Evolutionary conservation across 1,140 invertebrate species (phyloP).

Genomic region (Lasaia peninsularis): DNA sequence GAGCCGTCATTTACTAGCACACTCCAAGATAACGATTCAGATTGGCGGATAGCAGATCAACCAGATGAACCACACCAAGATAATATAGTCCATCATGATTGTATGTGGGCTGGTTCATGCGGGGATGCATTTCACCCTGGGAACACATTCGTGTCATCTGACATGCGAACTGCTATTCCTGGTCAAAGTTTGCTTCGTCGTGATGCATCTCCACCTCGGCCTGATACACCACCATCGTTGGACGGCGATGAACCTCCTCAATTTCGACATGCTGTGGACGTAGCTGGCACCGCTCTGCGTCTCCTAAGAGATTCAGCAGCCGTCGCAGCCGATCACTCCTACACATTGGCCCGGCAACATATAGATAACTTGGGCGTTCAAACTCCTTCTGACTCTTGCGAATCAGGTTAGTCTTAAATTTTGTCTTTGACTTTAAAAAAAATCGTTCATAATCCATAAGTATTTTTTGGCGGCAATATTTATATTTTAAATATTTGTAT

Average conservation of each 20-base stretch:
- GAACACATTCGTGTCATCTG: constrained; percentile 56
- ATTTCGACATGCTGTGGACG: constrained; percentile 64
- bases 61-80: constrained; percentile 55
- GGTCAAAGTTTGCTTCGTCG: constrained; percentile 57
- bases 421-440: too few species aligned
- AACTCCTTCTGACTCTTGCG: constrained; percentile 92
- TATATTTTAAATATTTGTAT: too few species aligned
- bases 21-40: constrained; percentile 46
- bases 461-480: too few species aligned
- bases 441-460: too few species aligned
- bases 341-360: constrained; percentile 79
- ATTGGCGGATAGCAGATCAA: constrained; percentile 54
- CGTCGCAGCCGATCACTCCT: constrained; percentile 83
- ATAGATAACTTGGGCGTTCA: constrained; percentile 83
- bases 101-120: constrained; percentile 73
- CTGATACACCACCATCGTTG: constrained; percentile 57
- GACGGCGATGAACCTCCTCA: constrained; percentile 69
- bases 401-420: constrained; percentile 73
- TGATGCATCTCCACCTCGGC: constrained; percentile 48
- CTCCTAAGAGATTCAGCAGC: constrained; percentile 61
- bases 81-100: constrained; percentile 71
- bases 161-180: constrained; percentile 43
- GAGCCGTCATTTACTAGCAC: constrained; percentile 43
- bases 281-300: constrained; percentile 55
- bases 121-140: constrained; percentile 53